Evolutionary conservation across 2,113 vertebrate species (phyloP).

Genomic region (Hassar affinis): DNA sequence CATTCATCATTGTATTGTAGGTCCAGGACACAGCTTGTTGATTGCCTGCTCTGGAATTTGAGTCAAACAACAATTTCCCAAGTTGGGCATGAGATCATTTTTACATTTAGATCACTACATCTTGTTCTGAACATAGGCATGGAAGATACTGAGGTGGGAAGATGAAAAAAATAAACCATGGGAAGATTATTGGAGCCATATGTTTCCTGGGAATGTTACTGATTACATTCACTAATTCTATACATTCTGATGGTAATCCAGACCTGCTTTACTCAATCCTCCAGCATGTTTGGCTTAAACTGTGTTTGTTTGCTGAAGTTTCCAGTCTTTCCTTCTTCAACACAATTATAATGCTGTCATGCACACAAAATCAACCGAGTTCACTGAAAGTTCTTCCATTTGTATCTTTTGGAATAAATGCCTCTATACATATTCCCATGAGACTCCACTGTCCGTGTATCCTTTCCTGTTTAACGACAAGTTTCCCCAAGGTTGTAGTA

Average conservation of each 20-base stretch:
- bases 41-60: background rate
- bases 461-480: background rate
- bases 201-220: slow-evolving; percentile 42
- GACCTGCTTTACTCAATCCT: slow-evolving; percentile 19
- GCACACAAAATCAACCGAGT: background rate
- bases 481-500: background rate
- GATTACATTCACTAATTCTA: slow-evolving; percentile 44
- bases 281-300: slow-evolving; percentile 1
- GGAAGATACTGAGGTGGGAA: slow-evolving; percentile 13
- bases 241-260: slow-evolving; percentile 31
- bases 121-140: slow-evolving; percentile 1
- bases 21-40: background rate
- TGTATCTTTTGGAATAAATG: background rate
- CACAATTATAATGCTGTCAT: slow-evolving; percentile 17
- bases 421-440: background rate
- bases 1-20: background rate
- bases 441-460: background rate
- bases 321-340: slow-evolving; percentile 20
- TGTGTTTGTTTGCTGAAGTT: slow-evolving; percentile 22
- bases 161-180: slow-evolving; percentile 1
- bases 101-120: background rate
- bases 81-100: slow-evolving; percentile 10
- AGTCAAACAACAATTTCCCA: background rate
- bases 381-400: background rate
- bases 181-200: slow-evolving; percentile 48